Evolutionary conservation across 1,140 invertebrate species (phyloP).

Genomic region (Zaprionus gabonicus): DNA sequence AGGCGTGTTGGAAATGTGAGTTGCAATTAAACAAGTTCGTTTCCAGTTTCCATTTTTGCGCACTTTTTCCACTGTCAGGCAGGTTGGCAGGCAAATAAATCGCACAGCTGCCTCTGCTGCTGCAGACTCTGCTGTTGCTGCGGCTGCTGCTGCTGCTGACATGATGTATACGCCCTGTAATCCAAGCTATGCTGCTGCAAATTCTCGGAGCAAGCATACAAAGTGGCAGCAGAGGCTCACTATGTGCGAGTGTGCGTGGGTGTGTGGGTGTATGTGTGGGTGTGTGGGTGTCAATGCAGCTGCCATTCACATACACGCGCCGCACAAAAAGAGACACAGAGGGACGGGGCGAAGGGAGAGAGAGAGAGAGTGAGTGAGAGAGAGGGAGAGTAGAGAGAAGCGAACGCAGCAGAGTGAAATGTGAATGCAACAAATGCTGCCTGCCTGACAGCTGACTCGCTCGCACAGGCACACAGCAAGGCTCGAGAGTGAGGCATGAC

Average conservation of each 20-base stretch:
- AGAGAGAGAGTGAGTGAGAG: background rate
- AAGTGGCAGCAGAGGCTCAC: conserved; percentile 32
- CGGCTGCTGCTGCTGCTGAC: conserved; percentile 28
- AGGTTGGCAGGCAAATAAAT: conserved; percentile 15
- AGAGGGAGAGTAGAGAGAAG: background rate
- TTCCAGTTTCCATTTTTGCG: conserved; percentile 16
- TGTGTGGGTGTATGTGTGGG: background rate
- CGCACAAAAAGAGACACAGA: background rate
- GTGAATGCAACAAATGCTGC: conserved; percentile 23
- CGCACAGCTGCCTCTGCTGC: conserved; percentile 31
- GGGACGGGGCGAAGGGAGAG: too few species aligned
- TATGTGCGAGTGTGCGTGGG: background rate
- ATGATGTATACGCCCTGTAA: conserved; percentile 61
- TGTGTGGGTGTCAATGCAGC: conserved; percentile 15
- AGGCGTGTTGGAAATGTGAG: background rate
- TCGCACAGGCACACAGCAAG: conserved; percentile 19
- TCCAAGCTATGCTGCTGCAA: conserved; percentile 36
- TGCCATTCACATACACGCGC: background rate
- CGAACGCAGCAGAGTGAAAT: conserved; percentile 10
- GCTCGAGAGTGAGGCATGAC: background rate
- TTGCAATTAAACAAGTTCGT: conserved; percentile 17
- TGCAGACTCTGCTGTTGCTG: conserved; percentile 7
- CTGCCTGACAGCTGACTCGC: conserved; percentile 6
- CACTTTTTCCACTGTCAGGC: background rate
- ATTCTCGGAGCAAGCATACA: conserved; percentile 17